Percentiles rank a stretch among this genome's conserved stretches.
These are phyloP conservation scores for Pelodytes ibericus DNA, from an alignment of 2,797 vertebrate genomes.

Conservation along the genomic window DNA sequence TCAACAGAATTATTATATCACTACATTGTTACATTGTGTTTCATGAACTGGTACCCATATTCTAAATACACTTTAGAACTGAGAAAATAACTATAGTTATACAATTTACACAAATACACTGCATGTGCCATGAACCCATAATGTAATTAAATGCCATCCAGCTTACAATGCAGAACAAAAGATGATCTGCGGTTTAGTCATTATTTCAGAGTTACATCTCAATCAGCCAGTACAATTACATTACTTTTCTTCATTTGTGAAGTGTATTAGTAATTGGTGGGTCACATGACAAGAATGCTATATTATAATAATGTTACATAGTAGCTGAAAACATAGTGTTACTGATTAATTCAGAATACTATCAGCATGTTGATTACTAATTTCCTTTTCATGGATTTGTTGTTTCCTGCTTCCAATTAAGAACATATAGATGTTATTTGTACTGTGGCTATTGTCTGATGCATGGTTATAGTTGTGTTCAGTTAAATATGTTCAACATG, in stretches of 20 bases:
- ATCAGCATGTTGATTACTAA: constrained; percentile 12
- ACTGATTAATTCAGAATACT: not conserved
- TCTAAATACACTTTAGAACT: not conserved
- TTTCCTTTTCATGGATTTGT: not conserved
- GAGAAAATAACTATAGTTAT: not conserved
- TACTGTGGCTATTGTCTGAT: not conserved
- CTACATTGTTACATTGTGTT: not conserved
- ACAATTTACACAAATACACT: not conserved
- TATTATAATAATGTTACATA: constrained; percentile 12
- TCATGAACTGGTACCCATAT: not conserved
- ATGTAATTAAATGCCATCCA: not conserved
- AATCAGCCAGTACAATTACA: not conserved
- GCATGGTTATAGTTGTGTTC: constrained; percentile 6
- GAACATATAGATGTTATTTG: constrained; percentile 5
- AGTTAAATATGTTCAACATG: constrained; percentile 21
- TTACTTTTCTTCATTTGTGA: not conserved
- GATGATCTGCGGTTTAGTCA: not conserved
- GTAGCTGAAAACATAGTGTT: not conserved
- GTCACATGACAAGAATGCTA: not conserved
- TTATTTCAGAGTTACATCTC: not conserved
- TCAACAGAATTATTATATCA: not conserved
- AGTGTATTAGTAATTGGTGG: not conserved
- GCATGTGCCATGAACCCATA: not conserved
- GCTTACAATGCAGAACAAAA: constrained; percentile 2
- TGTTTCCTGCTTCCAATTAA: constrained; percentile 3